A percentile compares a stretch with the other conserved stretches of the same genome.
Conservation (phyloP, 64 coral and sea anemone species). For the Pachyseris speciosa region DNA sequence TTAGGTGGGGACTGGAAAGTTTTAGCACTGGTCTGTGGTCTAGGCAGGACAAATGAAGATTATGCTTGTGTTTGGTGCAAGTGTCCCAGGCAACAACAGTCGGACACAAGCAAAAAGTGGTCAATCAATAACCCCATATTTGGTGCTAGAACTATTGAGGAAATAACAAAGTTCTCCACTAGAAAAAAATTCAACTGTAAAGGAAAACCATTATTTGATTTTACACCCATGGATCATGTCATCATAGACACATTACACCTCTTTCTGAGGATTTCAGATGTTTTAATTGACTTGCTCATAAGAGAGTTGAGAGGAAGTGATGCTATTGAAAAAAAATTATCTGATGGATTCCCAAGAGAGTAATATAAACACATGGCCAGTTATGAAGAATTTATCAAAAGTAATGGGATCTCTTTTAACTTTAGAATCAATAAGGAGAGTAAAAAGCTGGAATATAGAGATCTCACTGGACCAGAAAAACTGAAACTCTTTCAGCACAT, state of each 20-base stretch:
- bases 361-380: slow-evolving; percentile 72
- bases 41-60: slow-evolving; percentile 63
- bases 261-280: slow-evolving; percentile 71
- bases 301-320: slow-evolving; percentile 59
- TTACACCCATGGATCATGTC: slow-evolving; percentile 70
- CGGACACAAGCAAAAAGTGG: slow-evolving; percentile 52
- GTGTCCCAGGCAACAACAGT: slow-evolving; percentile 47
- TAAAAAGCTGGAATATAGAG: slow-evolving; percentile 66
- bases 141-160: slow-evolving; percentile 63
- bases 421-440: slow-evolving; percentile 46
- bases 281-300: slow-evolving; percentile 73
- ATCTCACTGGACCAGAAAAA: slow-evolving; percentile 74
- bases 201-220: slow-evolving; percentile 38
- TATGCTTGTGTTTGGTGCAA: slow-evolving; percentile 83
- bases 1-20: slow-evolving; percentile 73
- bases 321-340: slow-evolving; percentile 46
- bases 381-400: slow-evolving; percentile 39
- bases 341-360: slow-evolving; percentile 37
- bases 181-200: slow-evolving; percentile 62
- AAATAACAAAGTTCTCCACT: slow-evolving; percentile 30
- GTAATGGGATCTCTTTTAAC: slow-evolving; percentile 36
- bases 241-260: slow-evolving; percentile 66
- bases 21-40: slow-evolving; percentile 57
- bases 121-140: slow-evolving; percentile 37
- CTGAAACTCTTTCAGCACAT: slow-evolving; percentile 42